These are phyloP conservation scores for Rhinoptilus africanus DNA, from an alignment of 2,113 vertebrate species.

Conservation along the genomic window DNA sequence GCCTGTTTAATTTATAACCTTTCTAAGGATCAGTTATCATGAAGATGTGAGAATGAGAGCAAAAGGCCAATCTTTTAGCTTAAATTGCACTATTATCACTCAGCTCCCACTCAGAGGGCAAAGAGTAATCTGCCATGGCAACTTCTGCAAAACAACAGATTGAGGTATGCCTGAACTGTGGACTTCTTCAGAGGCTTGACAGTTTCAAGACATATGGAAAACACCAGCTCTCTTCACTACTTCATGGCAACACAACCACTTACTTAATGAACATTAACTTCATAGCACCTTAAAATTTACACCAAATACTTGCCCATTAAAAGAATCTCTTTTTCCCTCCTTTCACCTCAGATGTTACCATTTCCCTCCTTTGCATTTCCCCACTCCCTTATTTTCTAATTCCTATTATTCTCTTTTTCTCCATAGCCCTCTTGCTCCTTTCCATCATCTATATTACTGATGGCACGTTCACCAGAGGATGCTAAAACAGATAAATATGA, in stretches of 20 bases:
- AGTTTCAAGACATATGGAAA: not conserved
- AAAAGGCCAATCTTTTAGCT: slow-evolving; percentile 49
- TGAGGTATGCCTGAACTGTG: slow-evolving; percentile 59
- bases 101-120: slow-evolving; percentile 52
- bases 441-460: not conserved
- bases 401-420: not conserved
- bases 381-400: not conserved
- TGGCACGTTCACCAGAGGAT: not conserved
- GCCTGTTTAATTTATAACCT: slow-evolving; percentile 76
- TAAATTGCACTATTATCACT: slow-evolving; percentile 66
- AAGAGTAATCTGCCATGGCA: slow-evolving; percentile 68
- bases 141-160: slow-evolving; percentile 51
- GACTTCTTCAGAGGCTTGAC: slow-evolving; percentile 20
- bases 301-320: not conserved
- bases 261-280: slow-evolving; percentile 16
- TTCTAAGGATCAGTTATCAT: not conserved
- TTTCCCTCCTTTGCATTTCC: not conserved
- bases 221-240: not conserved
- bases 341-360: not conserved
- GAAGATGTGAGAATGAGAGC: slow-evolving; percentile 57
- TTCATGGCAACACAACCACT: not conserved
- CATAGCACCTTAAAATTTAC: not conserved
- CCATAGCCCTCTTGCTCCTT: not conserved
- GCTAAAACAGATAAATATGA: not conserved
- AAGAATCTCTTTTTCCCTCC: not conserved